These are phyloP conservation scores for Cynodonichthys magdalenae DNA, from an alignment of 2,797 vertebrate species.

Conservation along the genomic window DNA sequence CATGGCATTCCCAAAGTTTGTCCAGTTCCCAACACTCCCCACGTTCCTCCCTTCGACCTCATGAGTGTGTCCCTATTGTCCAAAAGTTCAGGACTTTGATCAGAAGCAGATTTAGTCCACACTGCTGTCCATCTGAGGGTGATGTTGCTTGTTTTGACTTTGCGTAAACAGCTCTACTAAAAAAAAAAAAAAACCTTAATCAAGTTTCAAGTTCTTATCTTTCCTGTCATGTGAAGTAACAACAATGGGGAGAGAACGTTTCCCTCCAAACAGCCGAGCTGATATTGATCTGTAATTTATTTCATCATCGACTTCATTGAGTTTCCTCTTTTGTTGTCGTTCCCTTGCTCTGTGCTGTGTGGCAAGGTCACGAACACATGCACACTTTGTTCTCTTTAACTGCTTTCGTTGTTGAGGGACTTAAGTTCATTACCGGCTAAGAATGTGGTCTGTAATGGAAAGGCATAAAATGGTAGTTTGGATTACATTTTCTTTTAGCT, in stretches of 20 bases:
- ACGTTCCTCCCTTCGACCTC: slow-evolving; percentile 16
- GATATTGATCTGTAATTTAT: slow-evolving; percentile 58
- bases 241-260: slow-evolving; percentile 20
- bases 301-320: slow-evolving; percentile 42
- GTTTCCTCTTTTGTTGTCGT: slow-evolving; percentile 41
- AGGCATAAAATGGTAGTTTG: slow-evolving; percentile 26
- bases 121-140: slow-evolving; percentile 13
- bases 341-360: slow-evolving; percentile 19
- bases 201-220: slow-evolving; percentile 41
- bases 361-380: slow-evolving; percentile 39
- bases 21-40: slow-evolving; percentile 43
- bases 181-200: slow-evolving; percentile 11
- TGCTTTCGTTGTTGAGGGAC: slow-evolving; percentile 45
- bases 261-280: neutral
- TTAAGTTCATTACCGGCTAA: slow-evolving; percentile 42
- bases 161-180: neutral
- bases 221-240: slow-evolving; percentile 14
- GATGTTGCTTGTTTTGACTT: slow-evolving; percentile 9
- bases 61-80: slow-evolving; percentile 21
- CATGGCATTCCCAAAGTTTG: slow-evolving; percentile 69
- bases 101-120: slow-evolving; percentile 7
- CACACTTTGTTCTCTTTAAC: slow-evolving; percentile 46
- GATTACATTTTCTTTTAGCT: slow-evolving; percentile 3
- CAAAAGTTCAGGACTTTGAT: slow-evolving; percentile 3
- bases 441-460: slow-evolving; percentile 36